Evolutionary conservation across 2,888 invertebrate genomes (phyloP), one percentile per base, ranked within the genome.

Genomic region (Ophion ventricosus): DNA sequence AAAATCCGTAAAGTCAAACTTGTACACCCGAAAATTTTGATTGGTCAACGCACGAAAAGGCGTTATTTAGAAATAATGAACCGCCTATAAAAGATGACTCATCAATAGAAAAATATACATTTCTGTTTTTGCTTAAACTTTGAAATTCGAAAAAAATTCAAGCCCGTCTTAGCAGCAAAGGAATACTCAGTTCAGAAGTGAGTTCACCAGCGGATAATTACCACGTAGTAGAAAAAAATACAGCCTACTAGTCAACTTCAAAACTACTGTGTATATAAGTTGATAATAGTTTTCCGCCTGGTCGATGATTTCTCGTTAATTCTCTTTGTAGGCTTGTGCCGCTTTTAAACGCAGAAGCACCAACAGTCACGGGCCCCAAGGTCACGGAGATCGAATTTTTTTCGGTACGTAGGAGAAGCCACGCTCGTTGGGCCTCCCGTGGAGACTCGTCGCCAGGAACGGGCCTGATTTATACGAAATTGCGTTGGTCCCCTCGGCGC

Each of bases 381-480:
- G 86, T 84, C 84, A 67, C 29, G 63, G 66, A 43, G 63, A 67
- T 49, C 64, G 63, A 73, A 63, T 56, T 76, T 23, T 23, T 40
- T 63, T 23, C 57, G 43, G 72, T 61, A 72, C 25, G 57, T 56
- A 76, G 59, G 74, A 76, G 70, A 49, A 74, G 61, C 72, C 78
- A 82, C 78, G 82, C 84, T 82, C 85, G 85, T 80, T 86, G 85
- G 88, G 85, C 87, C 88, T 87, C 89, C 88, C 85, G 89, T 80
- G 80, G 88, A 85, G 87, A 86, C 85, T 87, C 87, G 82, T 79
- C 83, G 83, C 66, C 72, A 87, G 85, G 87, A 87, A 86, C 88
- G 89, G 87, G 86, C 54, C 90, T 92, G 92, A 92, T 92, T 92
- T 92, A 92, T 92, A 90, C 87, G 90, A 91, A 91, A 92, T 91